Evolutionary conservation across 2,797 vertebrate genomes (phyloP), one percentile per base, ranked within the genome.

Genomic region (Acridotheres tristis): DNA sequence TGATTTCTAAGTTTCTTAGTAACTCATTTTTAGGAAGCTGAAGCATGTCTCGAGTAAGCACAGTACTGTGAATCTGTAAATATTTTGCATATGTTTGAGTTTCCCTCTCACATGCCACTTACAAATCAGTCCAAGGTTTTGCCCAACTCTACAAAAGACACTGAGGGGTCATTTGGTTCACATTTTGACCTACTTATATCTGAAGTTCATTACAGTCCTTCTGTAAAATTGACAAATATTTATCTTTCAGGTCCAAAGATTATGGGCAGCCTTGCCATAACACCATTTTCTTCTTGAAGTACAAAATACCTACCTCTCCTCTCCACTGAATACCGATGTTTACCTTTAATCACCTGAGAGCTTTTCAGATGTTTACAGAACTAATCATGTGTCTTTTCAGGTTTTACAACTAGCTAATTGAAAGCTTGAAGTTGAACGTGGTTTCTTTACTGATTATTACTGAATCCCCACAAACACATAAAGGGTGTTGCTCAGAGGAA

Each of bases 321-420:
- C 48, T 66, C 13, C 10, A 5, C 2, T 48, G 57, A 61, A 66
- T 22, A 80, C 16, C 1, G 0, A 3, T 55, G 16, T 69, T 94
- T 94, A 17, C 32, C 18, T 90, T 88, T 55, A 72, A 50, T 95
- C 51, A 67, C 53, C 73, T 72, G 68, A 58, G 42, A 63, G 32
- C 32, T 69, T 80, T 63, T 61, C 79, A 42, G 55, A 27, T 86
- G 34, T 94, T 93, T 93, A 13, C 79, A 47, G 43, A 93, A 32
- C n/a, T 79, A 73, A 87, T 84, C 32, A 26, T 63, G 36, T 73
- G 83, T 88, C 40, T 62, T 79, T 92, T 45, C 73, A 78, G 38
- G 38, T 82, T 85, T 73, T 89, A 73, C 23, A 48, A 3, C 43
- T 54, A 82, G 13, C 29, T 89, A 45, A 30, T 53, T 72, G n/a